Base-by-base conservation (phyloP, 2,888 invertebrate species). In the Antitype chi region DNA sequence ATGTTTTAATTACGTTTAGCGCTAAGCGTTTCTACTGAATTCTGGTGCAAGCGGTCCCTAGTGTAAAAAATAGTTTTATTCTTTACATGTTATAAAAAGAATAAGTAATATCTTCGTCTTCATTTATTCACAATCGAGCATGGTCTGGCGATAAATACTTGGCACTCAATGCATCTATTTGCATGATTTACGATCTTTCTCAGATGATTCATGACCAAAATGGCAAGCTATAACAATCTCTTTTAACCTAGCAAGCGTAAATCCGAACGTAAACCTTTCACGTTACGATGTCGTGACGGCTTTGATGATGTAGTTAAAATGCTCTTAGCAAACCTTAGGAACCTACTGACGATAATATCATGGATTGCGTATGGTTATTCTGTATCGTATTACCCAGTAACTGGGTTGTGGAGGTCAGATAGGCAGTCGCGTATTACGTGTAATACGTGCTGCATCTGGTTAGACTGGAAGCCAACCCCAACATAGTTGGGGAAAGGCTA, bases 151-250 rank as follows among this genome's bases (percentile, higher is more conserved):
- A 23, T 72, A 81, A 85, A 82, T 85, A 78, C 77, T 64, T 75
- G 47, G 82, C 76, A 70, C 71, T 81, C 81, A 72, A 74, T 82
- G 76, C 76, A 76, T 74, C 60, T 69, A 59, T 43, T n/a, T 32
- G 43, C 47, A 66, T 71, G 70, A 83, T 85, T 53, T 85, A 85
- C 71, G 73, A 68, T 59, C 85, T 73, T 28, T 32, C 23, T 11
- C 15, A 52, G 47, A 85, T 81, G 69, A 81, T 83, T 77, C 85
- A 83, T 73, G 83, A 85, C 77, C 76, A 74, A 85, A 77, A 81
- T 77, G 77, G 49, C 60, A 71, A 38, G 60, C 70, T 63, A 52
- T 85, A 73, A 70, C 69, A 67, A 66, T 80, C 64, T 76, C 59
- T 72, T 84, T 72, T 57, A 73, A 70, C 70, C 55, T 73, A 38